Conservation (phyloP, 2,113 vertebrate species). For the Salvator merianae region DNA sequence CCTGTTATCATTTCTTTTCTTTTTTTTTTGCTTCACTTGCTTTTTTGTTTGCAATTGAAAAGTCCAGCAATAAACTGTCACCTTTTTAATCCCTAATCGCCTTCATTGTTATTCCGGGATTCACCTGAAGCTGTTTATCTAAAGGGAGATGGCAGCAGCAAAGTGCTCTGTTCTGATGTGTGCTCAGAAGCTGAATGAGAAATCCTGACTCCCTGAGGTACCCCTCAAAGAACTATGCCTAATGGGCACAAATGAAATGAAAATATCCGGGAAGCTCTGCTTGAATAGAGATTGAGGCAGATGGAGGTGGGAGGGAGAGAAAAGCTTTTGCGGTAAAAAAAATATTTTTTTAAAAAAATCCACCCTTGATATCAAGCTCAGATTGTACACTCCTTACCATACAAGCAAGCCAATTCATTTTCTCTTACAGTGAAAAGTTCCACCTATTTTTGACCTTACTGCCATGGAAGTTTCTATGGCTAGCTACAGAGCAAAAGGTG, state of each 20-base stretch:
- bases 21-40: background rate
- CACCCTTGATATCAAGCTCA: background rate
- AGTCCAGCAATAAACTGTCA: background rate
- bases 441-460: background rate
- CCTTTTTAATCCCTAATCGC: constrained; percentile 3
- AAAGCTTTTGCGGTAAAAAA: background rate
- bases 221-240: constrained; percentile 5
- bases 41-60: background rate
- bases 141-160: background rate
- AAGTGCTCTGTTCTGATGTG: background rate
- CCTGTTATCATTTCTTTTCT: too few relatives aligned
- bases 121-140: constrained; percentile 24
- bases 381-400: background rate
- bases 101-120: constrained; percentile 13
- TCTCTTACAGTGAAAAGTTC: constrained; percentile 12
- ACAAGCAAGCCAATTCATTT: background rate
- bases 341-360: background rate
- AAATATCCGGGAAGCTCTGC: background rate
- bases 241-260: constrained; percentile 1
- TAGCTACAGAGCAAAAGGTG: background rate
- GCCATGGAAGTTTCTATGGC: background rate
- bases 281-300: background rate
- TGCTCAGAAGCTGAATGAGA: constrained; percentile 22
- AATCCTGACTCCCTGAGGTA: background rate
- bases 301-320: background rate